phyloP scores from a whole-genome alignment of 2,797 vertebrate genomes.

The Falco naumanni region DNA sequence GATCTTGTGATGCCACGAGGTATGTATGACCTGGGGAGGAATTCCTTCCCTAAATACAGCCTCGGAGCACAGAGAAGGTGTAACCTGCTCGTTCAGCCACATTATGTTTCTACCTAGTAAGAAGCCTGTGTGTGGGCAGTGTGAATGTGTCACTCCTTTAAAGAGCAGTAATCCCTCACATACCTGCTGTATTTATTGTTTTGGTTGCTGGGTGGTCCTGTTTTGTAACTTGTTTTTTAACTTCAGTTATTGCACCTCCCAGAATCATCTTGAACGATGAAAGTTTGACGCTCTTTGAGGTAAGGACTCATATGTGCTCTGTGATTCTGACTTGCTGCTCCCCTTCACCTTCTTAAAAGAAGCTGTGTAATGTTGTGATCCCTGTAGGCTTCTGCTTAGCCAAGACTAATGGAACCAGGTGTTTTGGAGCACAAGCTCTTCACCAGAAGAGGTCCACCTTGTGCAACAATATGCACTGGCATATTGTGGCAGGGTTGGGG shows the following conservation, averaged over 20 bases:
- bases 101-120: not conserved
- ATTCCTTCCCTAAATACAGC: not conserved
- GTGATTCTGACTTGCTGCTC: not conserved
- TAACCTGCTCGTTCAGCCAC: not conserved
- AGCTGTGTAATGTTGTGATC: not conserved
- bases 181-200: slow-evolving; percentile 9
- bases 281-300: slow-evolving; percentile 79
- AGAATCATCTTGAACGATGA: slow-evolving; percentile 75
- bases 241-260: slow-evolving; percentile 81
- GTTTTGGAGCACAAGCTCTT: slow-evolving; percentile 24
- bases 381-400: not conserved
- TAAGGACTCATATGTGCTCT: slow-evolving; percentile 36
- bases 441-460: slow-evolving; percentile 60
- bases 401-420: not conserved
- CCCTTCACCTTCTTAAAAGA: not conserved
- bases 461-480: slow-evolving; percentile 18
- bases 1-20: not conserved
- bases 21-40: not conserved
- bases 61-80: not conserved
- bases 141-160: not conserved
- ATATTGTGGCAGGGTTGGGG: not conserved
- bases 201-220: slow-evolving; percentile 39
- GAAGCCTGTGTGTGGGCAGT: not conserved
- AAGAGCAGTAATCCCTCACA: not conserved
- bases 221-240: slow-evolving; percentile 69